Percentiles rank a stretch among this genome's conserved stretches.
Evolutionary conservation across 2,797 vertebrate species (phyloP).

Genomic region (Sphenopsis melanotis): DNA sequence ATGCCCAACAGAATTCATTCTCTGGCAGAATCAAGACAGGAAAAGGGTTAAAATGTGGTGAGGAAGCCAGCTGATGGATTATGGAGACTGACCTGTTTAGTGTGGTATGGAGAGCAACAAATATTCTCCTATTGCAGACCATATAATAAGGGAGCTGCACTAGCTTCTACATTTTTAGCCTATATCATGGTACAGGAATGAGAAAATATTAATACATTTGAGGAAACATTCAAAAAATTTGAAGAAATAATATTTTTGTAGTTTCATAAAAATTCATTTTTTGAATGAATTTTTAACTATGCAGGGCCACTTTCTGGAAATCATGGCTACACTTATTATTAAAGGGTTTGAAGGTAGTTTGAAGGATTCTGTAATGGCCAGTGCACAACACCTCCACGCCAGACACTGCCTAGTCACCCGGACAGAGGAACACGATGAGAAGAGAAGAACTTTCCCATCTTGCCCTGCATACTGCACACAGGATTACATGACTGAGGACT

Average conservation of each 20-base stretch:
- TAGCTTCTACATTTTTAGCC: neutral
- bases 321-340: neutral
- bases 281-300: neutral
- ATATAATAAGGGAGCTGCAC: neutral
- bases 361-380: neutral
- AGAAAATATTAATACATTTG: neutral
- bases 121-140: neutral
- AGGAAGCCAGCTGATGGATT: neutral
- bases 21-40: neutral
- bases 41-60: neutral
- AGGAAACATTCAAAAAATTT: neutral
- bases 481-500: neutral
- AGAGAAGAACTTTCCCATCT: neutral
- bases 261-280: neutral
- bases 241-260: neutral
- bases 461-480: neutral
- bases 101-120: neutral
- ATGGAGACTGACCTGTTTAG: neutral
- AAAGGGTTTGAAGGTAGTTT: neutral
- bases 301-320: neutral
- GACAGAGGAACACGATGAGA: accelerated
- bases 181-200: neutral
- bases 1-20: neutral
- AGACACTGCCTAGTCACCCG: neutral
- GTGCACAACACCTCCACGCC: accelerated